Conservation (phyloP, 2,797 vertebrate species). For the Halcyon badia region DNA sequence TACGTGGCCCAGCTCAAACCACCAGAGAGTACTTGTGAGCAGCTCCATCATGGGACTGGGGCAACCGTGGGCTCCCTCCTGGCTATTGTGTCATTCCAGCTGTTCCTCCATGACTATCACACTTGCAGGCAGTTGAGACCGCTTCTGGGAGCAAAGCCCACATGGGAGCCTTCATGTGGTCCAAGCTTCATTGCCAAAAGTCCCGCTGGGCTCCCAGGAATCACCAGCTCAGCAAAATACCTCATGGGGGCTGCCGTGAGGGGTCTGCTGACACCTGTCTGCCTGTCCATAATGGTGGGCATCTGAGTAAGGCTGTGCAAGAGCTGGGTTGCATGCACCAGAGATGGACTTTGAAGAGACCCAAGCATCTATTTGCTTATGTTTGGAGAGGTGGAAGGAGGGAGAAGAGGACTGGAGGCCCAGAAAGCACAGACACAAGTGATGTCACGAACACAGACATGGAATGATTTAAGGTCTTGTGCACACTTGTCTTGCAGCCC, state of each 20-base stretch:
- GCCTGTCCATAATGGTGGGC: fast-evolving
- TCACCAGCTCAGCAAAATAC: neutral
- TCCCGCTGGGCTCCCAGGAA: neutral
- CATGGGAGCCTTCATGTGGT: fast-evolving
- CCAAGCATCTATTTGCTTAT: neutral
- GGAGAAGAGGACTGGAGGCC: neutral
- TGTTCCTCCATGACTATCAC: neutral
- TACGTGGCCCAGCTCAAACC: neutral
- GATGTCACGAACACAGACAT: neutral
- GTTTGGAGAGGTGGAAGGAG: neutral
- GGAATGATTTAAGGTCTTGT: fast-evolving
- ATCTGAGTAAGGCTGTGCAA: neutral
- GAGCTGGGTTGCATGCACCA: neutral
- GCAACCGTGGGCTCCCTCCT: neutral
- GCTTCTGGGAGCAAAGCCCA: neutral
- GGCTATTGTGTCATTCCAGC: neutral
- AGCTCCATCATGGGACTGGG: neutral
- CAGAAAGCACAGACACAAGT: neutral
- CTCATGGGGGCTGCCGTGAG: neutral
- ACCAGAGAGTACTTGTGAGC: neutral
- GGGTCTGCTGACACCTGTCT: neutral
- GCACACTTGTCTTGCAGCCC: neutral
- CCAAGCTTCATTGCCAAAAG: neutral
- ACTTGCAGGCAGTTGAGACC: neutral
- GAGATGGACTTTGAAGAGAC: neutral